Percentiles rank a stretch among this genome's conserved stretches.
phyloP scores from a whole-genome alignment of 2,113 vertebrate species.

The Patagioenas fasciata region DNA sequence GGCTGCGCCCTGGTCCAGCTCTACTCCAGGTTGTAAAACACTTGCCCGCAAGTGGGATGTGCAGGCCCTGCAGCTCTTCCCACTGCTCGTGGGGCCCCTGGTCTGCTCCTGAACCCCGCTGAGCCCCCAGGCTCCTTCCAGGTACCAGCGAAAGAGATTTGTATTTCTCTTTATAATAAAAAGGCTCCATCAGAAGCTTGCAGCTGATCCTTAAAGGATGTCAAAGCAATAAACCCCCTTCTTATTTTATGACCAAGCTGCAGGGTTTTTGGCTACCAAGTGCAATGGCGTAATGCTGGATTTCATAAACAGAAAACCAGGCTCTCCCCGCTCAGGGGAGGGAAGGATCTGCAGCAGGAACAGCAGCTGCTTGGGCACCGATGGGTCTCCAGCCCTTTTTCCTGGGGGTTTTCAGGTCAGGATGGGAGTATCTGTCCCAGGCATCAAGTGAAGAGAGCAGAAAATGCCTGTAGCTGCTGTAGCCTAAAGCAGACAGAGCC shows the following conservation, averaged over 20 bases:
- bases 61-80: not conserved
- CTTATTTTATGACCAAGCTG: not conserved
- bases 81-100: accelerated
- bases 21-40: not conserved
- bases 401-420: too few relatives aligned
- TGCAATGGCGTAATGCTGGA: not conserved
- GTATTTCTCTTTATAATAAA: not conserved
- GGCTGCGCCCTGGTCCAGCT: not conserved
- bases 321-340: not conserved
- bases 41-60: not conserved
- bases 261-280: not conserved
- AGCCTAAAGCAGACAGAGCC: not conserved
- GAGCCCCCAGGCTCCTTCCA: not conserved
- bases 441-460: not conserved
- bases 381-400: accelerated
- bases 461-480: not conserved
- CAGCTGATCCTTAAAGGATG: not conserved
- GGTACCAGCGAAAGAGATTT: not conserved
- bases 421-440: accelerated
- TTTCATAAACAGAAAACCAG: not conserved
- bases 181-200: not conserved
- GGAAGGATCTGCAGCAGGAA: not conserved
- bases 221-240: not conserved
- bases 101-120: not conserved
- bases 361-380: accelerated